These are phyloP conservation scores for Pangasianodon hypophthalmus DNA, from an alignment of 2,113 vertebrate species.

Conservation along the genomic window DNA sequence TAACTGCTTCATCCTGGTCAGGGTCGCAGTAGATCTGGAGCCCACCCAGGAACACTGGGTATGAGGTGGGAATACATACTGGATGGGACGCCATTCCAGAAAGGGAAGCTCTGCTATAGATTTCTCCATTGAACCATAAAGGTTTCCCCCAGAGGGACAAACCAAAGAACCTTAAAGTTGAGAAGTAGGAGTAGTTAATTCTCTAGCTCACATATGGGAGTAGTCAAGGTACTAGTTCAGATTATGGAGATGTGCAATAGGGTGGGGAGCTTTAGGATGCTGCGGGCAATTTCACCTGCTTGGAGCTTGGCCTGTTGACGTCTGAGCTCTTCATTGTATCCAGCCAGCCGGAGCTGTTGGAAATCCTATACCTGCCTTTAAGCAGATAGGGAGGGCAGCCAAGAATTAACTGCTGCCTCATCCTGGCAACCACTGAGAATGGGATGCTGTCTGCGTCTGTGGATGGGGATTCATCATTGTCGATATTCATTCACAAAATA, in stretches of 20 bases:
- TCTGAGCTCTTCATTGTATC: conserved; percentile 72
- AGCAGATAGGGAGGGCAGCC: conserved; percentile 75
- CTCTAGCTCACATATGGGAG: neutral
- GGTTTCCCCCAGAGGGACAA: neutral
- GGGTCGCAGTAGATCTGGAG: neutral
- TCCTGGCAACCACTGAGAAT: conserved; percentile 70
- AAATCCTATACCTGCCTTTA: conserved; percentile 78
- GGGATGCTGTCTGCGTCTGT: conserved; percentile 71
- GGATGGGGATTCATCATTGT: conserved; percentile 60
- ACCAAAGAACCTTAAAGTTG: neutral
- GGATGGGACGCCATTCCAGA: neutral
- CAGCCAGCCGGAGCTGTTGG: conserved; percentile 76
- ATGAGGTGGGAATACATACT: neutral
- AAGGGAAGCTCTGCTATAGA: neutral
- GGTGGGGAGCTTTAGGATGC: conserved; percentile 31
- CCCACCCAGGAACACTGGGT: neutral
- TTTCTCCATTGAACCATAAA: neutral
- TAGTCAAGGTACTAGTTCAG: neutral
- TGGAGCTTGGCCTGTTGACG: conserved; percentile 64
- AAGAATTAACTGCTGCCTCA: conserved; percentile 78
- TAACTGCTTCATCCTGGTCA: neutral
- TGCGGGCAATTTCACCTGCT: conserved; percentile 69
- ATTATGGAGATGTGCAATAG: conserved; percentile 25
- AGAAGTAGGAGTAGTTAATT: neutral
- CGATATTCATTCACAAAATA: conserved; percentile 11